A percentile compares a stretch with the other conserved stretches of the same genome.
Evolutionary conservation across 2,888 invertebrate genomes (phyloP).

Genomic region (Nomada ferruginata): DNA sequence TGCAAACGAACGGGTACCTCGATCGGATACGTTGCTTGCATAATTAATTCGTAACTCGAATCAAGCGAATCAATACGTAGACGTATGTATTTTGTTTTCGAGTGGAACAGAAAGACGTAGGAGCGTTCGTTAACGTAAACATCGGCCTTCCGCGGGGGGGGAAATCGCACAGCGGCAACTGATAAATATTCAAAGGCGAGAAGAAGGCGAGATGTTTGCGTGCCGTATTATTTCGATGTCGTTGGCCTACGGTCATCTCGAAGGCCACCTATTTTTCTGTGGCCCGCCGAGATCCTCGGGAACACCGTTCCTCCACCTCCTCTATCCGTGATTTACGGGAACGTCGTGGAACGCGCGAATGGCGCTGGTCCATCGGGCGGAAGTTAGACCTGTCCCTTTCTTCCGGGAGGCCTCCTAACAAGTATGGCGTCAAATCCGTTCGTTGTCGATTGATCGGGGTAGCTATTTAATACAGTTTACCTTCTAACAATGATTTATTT

Average conservation of each 20-base stretch:
- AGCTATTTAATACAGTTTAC: background rate
- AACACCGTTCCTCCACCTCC: background rate
- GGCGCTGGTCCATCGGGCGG: slow-evolving; percentile 15
- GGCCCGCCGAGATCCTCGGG: background rate
- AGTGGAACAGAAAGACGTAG: background rate
- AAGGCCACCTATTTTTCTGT: slow-evolving; percentile 53
- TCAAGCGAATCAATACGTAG: background rate
- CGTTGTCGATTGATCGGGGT: slow-evolving; percentile 38
- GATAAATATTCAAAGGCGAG: slow-evolving; percentile 50
- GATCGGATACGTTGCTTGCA: slow-evolving; percentile 23
- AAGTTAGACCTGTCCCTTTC: slow-evolving; percentile 14
- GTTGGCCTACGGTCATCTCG: slow-evolving; percentile 51
- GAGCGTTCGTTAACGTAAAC: slow-evolving; percentile 37
- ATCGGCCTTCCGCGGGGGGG: slow-evolving; percentile 19
- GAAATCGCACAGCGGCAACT: slow-evolving; percentile 6
- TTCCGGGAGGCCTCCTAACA: slow-evolving; percentile 23
- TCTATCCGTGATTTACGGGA: background rate
- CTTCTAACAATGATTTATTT: too few species aligned
- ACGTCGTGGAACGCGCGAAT: background rate
- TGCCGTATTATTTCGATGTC: slow-evolving; percentile 50
- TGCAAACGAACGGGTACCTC: background rate
- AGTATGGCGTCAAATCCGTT: slow-evolving; percentile 34
- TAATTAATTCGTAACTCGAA: slow-evolving; percentile 26
- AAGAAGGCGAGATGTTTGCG: slow-evolving; percentile 47
- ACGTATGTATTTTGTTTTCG: slow-evolving; percentile 19